Percentiles rank a stretch among this genome's conserved stretches.
phyloP scores from a whole-genome alignment of 1,140 invertebrate genomes.

The Monomorium pharaonis region DNA sequence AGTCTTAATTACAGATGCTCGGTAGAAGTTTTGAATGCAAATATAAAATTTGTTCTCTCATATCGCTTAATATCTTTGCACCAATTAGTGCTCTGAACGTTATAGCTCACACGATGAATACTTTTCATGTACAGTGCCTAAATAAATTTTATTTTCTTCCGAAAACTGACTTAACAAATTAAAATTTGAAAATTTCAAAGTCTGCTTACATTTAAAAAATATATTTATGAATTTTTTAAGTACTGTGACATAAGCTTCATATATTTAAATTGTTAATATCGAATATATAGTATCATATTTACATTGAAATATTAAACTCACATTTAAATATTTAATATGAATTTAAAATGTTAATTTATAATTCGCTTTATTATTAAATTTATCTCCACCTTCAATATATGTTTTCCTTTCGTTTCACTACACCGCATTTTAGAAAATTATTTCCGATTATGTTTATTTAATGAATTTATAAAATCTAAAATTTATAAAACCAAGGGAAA shows the following conservation, averaged over 20 bases:
- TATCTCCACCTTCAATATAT: background rate
- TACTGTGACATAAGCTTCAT: too few species aligned
- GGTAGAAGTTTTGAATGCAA: background rate
- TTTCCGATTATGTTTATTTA: background rate
- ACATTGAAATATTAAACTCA: background rate
- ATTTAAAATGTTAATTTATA: constrained; percentile 11
- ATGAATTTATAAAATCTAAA: constrained; percentile 8
- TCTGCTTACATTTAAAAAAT: background rate
- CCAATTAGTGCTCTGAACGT: background rate
- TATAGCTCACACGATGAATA: background rate
- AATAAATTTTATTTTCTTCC: background rate
- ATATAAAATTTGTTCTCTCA: background rate
- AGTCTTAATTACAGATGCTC: constrained; percentile 40
- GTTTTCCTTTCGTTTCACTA: background rate
- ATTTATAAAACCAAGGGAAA: too few species aligned
- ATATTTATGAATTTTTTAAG: background rate
- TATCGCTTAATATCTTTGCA: background rate
- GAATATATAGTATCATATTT: background rate
- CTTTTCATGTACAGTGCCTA: background rate
- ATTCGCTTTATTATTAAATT: background rate
- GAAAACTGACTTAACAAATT: background rate
- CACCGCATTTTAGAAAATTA: background rate
- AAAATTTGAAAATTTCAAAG: background rate
- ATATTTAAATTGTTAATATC: constrained; percentile 1
- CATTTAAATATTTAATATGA: background rate